Percentiles rank a stretch among this genome's conserved stretches.
These are phyloP conservation scores for Odontomachus brunneus DNA, from an alignment of 1,140 invertebrate species.

Conservation along the genomic window DNA sequence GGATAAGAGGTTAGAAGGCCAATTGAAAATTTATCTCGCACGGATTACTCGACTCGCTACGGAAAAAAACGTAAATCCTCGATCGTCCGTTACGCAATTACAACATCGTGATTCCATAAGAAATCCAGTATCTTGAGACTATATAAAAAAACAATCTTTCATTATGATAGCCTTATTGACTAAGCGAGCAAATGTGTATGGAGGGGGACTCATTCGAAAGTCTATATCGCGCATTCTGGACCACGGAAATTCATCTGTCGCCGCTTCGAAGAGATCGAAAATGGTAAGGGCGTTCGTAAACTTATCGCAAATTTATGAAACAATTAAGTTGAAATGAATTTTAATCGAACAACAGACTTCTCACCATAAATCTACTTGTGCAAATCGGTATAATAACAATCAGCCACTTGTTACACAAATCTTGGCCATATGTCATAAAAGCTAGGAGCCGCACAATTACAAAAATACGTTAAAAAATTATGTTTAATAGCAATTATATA, in stretches of 20 bases:
- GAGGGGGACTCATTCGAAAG: conserved; percentile 51
- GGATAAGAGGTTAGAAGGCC: conserved; percentile 25
- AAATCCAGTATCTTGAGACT: background rate
- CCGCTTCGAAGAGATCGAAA: conserved; percentile 70
- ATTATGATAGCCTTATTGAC: conserved; percentile 47
- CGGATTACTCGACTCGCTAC: background rate
- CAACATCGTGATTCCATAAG: background rate
- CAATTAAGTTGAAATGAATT: background rate
- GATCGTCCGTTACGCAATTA: conserved; percentile 7
- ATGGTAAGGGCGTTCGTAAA: conserved; percentile 75
- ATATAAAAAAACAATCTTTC: background rate
- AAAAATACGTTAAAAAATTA: background rate
- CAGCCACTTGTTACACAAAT: conserved; percentile 28
- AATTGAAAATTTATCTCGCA: background rate
- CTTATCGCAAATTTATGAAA: background rate
- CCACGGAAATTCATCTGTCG: conserved; percentile 63
- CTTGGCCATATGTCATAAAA: background rate
- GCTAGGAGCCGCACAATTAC: background rate
- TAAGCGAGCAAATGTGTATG: background rate
- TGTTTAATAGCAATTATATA: background rate
- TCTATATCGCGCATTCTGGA: conserved; percentile 60
- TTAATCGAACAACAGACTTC: background rate
- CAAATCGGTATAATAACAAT: background rate
- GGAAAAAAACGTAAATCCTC: background rate
- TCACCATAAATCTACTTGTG: background rate